Evolutionary conservation across 2,888 invertebrate genomes (phyloP).

Genomic region (Tricholauxania praeusta): DNA sequence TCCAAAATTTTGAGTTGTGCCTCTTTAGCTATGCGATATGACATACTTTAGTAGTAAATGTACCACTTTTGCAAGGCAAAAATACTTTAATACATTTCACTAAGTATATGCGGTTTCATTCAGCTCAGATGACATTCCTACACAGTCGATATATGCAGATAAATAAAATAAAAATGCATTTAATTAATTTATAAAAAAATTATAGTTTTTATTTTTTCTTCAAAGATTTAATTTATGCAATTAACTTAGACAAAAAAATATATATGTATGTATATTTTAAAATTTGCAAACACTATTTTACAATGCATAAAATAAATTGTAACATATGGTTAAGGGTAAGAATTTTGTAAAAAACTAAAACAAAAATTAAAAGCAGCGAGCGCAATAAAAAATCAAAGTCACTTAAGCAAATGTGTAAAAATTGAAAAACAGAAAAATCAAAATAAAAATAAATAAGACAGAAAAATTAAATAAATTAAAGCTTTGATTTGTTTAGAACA

Average conservation of each 20-base stretch:
- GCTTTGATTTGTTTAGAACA: conserved; percentile 32
- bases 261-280: conserved; percentile 15
- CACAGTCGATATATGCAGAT: too few relatives aligned
- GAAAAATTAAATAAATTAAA: conserved; percentile 30
- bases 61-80: too few relatives aligned
- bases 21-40: too few relatives aligned
- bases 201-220: conserved; percentile 34
- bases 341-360: background rate
- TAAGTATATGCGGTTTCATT: too few relatives aligned
- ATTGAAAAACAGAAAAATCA: background rate
- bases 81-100: too few relatives aligned
- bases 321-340: conserved; percentile 3
- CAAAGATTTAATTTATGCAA: conserved; percentile 24
- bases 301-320: conserved; percentile 22
- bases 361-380: conserved; percentile 5
- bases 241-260: conserved; percentile 21
- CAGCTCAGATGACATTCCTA: too few relatives aligned
- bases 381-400: background rate
- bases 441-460: conserved; percentile 12
- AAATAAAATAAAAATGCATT: too few relatives aligned
- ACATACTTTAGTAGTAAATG: too few relatives aligned
- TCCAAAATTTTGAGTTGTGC: too few relatives aligned
- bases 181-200: conserved; percentile 20
- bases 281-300: conserved; percentile 32
- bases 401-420: background rate